These are phyloP conservation scores for Sterna hirundo DNA, from an alignment of 2,113 vertebrate species.

Conservation along the genomic window DNA sequence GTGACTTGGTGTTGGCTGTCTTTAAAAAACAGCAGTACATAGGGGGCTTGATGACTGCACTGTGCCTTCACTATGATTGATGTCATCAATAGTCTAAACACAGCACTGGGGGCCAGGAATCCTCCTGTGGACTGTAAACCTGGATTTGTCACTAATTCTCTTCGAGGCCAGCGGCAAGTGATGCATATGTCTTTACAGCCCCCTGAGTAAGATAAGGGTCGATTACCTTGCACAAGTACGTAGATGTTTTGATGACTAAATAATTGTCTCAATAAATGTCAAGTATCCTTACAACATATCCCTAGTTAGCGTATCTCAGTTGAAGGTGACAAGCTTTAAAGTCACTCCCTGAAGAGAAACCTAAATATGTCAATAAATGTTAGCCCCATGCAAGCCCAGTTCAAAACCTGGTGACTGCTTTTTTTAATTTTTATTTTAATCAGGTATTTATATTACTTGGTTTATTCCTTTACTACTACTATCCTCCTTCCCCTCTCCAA, in stretches of 20 bases:
- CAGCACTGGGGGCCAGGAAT: not conserved
- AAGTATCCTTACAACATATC: not conserved
- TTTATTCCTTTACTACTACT: not conserved
- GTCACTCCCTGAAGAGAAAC: not conserved
- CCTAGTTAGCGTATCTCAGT: not conserved
- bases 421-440: not conserved
- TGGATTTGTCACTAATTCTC: constrained; percentile 44
- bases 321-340: constrained; percentile 4
- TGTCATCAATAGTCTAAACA: constrained; percentile 44
- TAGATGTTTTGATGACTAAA: constrained; percentile 14
- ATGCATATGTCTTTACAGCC: not conserved
- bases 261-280: constrained; percentile 40
- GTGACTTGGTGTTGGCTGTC: not conserved
- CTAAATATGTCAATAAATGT: not conserved
- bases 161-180: not conserved
- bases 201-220: not conserved
- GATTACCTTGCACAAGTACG: not conserved
- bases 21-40: not conserved
- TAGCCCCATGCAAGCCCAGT: not conserved
- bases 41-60: not conserved
- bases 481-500: not conserved
- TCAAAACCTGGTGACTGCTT: not conserved
- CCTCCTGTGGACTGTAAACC: constrained; percentile 38
- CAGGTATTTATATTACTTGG: not conserved
- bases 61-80: constrained; percentile 40